Evolutionary conservation across 1,140 invertebrate species (phyloP).

Genomic region (Hormaphis cornu): DNA sequence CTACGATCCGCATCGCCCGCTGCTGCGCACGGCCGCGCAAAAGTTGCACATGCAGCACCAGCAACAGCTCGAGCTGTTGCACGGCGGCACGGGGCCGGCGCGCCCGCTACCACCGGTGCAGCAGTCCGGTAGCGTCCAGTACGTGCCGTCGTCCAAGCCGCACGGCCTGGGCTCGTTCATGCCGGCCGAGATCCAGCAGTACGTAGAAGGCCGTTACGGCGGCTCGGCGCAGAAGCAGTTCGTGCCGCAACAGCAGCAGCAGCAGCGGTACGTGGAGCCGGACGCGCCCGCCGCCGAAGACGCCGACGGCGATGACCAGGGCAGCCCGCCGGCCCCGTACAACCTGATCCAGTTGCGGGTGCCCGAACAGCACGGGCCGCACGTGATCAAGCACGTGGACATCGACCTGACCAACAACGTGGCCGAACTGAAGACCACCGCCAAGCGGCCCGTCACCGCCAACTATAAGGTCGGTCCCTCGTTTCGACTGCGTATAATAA

Average conservation of each 20-base stretch:
- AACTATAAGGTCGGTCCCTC: neutral
- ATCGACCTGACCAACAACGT: conserved; percentile 15
- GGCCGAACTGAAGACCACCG: conserved; percentile 8
- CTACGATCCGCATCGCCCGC: neutral
- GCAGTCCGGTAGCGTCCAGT: neutral
- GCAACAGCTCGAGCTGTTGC: neutral
- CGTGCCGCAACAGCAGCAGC: neutral
- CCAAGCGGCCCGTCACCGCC: neutral
- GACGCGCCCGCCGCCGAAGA: neutral
- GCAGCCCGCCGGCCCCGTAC: neutral
- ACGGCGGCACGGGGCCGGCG: neutral
- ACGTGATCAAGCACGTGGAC: neutral
- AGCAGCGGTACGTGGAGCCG: neutral
- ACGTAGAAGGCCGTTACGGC: neutral
- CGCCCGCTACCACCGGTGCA: no score
- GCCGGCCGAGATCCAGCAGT: conserved; percentile 2
- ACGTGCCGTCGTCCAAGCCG: neutral
- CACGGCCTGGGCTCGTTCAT: conserved; percentile 4
- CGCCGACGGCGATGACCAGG: neutral
- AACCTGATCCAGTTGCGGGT: neutral
- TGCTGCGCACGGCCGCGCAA: neutral
- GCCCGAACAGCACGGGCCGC: neutral
- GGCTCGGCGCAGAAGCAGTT: neutral
- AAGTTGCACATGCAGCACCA: neutral
- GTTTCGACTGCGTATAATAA: no score